Conservation (phyloP, 1,140 invertebrate genomes). For the Euborellia annulipes region DNA sequence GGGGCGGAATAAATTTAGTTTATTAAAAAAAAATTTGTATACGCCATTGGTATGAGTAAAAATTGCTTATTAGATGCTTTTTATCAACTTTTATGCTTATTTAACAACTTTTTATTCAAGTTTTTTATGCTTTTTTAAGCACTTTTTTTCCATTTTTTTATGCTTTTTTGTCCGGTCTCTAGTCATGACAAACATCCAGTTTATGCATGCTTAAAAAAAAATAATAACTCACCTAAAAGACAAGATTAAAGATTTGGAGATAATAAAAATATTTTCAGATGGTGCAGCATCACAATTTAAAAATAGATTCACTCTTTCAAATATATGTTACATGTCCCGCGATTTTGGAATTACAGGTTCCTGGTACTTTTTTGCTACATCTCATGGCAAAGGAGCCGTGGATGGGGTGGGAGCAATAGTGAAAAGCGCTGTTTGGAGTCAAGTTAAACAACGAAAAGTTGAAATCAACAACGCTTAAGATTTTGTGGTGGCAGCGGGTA, state of each 20-base stretch:
- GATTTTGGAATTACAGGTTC: slow-evolving; percentile 18
- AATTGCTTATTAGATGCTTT: no score
- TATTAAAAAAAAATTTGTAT: no score
- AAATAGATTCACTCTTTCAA: slow-evolving; percentile 19
- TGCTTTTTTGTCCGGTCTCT: no score
- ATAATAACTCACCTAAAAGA: background rate
- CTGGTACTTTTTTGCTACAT: slow-evolving; percentile 21
- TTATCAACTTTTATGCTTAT: no score
- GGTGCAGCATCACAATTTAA: slow-evolving; percentile 18
- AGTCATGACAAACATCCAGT: slow-evolving; percentile 1
- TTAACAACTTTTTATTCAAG: no score
- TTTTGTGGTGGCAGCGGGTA: no score
- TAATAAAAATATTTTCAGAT: slow-evolving; percentile 14
- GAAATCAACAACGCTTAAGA: background rate
- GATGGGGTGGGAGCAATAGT: slow-evolving; percentile 17
- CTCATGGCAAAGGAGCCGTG: slow-evolving; percentile 19
- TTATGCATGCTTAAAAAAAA: slow-evolving; percentile 1
- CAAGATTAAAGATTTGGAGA: slow-evolving; percentile 1
- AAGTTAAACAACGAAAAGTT: background rate
- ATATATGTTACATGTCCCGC: slow-evolving; percentile 15
- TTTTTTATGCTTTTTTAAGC: no score
- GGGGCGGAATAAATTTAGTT: no score
- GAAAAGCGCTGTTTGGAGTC: slow-evolving; percentile 12
- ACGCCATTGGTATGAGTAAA: no score
- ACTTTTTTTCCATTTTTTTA: no score